Conservation (phyloP, 2,888 invertebrate genomes). For the Eristalinus sepulchralis region DNA sequence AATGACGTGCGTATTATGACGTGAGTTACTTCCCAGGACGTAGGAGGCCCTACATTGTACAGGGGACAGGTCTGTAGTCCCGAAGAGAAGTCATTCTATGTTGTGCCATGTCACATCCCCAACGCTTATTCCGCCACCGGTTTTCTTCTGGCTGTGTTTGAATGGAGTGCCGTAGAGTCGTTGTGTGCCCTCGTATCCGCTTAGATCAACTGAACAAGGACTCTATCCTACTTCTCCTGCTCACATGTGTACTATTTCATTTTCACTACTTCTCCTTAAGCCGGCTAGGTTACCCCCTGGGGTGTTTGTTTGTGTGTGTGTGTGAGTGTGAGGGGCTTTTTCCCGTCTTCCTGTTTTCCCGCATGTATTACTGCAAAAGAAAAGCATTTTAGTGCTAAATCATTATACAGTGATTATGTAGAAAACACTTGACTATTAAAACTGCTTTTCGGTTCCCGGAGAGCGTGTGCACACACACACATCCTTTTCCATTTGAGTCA, state of each 20-base stretch:
- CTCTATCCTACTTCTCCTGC: constrained; percentile 3
- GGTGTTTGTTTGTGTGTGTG: not conserved
- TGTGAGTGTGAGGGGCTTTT: not conserved
- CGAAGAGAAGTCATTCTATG: not conserved
- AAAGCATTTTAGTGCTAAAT: constrained; percentile 53
- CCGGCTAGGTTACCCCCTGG: not conserved
- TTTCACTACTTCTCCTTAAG: not conserved
- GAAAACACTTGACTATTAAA: constrained; percentile 63
- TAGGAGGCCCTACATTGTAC: not conserved
- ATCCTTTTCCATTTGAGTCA: not conserved
- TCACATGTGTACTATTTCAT: not conserved
- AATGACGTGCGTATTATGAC: not conserved
- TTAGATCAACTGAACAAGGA: constrained; percentile 21
- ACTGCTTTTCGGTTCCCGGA: constrained; percentile 32
- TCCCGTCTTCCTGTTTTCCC: not conserved
- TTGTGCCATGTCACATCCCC: not conserved
- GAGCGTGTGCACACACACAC: not conserved
- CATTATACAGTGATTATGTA: constrained; percentile 64
- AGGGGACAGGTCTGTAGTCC: not conserved
- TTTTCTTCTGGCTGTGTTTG: not conserved
- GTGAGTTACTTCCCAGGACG: not conserved
- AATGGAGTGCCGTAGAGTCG: not conserved
- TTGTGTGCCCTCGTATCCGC: not conserved
- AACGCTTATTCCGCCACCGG: not conserved
- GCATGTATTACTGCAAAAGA: constrained; percentile 19